Evolutionary conservation across 2,888 invertebrate species (phyloP).

Genomic region (Pyrgus malvae): DNA sequence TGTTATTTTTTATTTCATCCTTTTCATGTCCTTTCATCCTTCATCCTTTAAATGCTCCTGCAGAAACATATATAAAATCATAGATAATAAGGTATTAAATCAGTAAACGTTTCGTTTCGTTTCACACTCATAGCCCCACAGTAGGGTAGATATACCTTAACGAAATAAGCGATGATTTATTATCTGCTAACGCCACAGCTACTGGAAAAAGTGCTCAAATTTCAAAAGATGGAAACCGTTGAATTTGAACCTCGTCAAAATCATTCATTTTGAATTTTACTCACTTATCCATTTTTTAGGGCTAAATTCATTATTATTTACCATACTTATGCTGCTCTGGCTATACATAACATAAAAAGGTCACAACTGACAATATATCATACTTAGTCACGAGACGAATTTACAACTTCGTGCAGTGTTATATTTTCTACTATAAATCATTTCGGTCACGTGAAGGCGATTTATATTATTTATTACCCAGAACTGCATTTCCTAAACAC

Average conservation of each 20-base stretch:
- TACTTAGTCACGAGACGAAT: not conserved
- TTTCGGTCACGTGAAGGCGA: not conserved
- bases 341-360: too few species aligned
- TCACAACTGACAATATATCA: too few species aligned
- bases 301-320: too few species aligned
- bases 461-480: conserved; percentile 25
- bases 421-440: conserved; percentile 21
- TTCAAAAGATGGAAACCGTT: not conserved
- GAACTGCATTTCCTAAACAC: conserved; percentile 54
- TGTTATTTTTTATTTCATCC: conserved; percentile 1
- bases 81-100: too few species aligned
- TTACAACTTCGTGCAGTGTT: too few species aligned
- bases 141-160: not conserved
- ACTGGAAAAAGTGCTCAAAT: not conserved
- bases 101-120: too few species aligned
- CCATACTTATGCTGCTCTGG: too few species aligned
- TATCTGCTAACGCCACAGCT: not conserved
- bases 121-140: too few species aligned
- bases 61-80: too few species aligned
- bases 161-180: not conserved
- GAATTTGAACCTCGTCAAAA: not conserved
- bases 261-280: not conserved
- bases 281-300: too few species aligned
- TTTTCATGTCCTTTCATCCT: too few species aligned
- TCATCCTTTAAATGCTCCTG: too few species aligned